Evolutionary conservation across 35 echinoderm and acorn worm genomes (phyloP).

Genomic region (Holothuria glaberrima): DNA sequence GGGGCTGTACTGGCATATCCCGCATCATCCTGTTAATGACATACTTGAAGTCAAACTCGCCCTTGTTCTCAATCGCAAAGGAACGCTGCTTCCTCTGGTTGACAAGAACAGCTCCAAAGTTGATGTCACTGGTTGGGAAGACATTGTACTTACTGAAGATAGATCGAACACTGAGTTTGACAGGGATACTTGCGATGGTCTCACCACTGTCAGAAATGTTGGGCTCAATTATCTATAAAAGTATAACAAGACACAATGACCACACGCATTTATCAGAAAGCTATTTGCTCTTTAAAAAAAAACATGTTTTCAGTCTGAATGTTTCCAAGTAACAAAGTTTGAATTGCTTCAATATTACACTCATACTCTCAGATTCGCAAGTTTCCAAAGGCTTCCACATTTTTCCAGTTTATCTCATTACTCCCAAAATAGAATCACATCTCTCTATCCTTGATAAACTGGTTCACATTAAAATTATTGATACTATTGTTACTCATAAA

Average conservation of each 20-base stretch:
- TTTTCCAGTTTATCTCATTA: no score
- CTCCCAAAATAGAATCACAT: no score
- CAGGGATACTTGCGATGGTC: slow-evolving; percentile 96
- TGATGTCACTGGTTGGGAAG: slow-evolving; percentile 94
- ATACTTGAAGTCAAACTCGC: slow-evolving; percentile 99
- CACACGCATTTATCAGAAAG: no score
- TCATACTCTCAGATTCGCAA: no score
- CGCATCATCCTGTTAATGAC: slow-evolving; percentile 86
- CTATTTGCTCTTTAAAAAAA: no score
- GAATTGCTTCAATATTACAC: no score
- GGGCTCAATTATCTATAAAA: slow-evolving; percentile 89
- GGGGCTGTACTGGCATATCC: slow-evolving; percentile 66
- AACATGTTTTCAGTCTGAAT: no score
- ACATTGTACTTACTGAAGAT: slow-evolving; percentile 98
- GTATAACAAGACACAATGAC: not conserved
- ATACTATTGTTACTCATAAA: no score
- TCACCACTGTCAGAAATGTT: slow-evolving; percentile 87
- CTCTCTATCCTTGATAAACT: no score
- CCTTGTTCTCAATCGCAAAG: slow-evolving; percentile 98
- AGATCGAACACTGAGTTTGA: slow-evolving; percentile 94
- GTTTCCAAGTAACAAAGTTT: no score
- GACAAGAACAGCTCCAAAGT: slow-evolving; percentile 91
- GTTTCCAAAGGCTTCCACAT: no score
- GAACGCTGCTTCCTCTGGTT: slow-evolving; percentile 76
- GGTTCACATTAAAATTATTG: no score